Base-by-base conservation (phyloP, 2,888 invertebrate species). In the Drosophila sordidapex region DNA sequence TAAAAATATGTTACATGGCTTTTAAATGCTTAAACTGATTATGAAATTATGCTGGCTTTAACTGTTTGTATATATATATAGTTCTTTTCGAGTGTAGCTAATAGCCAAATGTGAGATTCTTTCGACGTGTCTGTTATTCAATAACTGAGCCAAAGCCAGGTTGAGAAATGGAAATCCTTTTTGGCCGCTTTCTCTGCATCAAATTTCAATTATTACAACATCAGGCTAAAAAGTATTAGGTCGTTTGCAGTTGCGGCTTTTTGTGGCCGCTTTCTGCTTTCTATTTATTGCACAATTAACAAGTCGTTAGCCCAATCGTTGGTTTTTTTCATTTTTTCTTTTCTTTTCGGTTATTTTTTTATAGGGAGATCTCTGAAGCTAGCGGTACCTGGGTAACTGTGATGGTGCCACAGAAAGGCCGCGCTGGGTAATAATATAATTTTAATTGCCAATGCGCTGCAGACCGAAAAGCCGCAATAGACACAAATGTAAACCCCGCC, bases 201-300 rank as follows among this genome's bases (percentile, higher is more conserved):
- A 78, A 80, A 82, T 83, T 85, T 83, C 85, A 86, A 88, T 86
- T 88, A 89, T 86, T 89, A 86, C 90, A 81, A 81, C 90, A 89
- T 82, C 73, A 61, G 59, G 65, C 56, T 25, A 27, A 46, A 36
- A 65, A 54, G 61, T 52, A 38, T 66, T 71, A 46, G 53, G 60
- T 53, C 51, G 57, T 21, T 21, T 57, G 57, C 43, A 57, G 40
- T 57, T 40, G 31, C 27, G 53, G 29, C 35, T 52, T 21, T 56
- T 46, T 21, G 49, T 72, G 65, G 56, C 62, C 48, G 75, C 80
- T 80, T 72, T 74, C 81, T 61, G 85, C 90, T 86, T 86, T 86
- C 86, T 86, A 89, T 88, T 88, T 81, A 86, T 89, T 89, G 81
- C 90, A 88, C 90, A 89, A 86, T 86, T 86, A 86, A 86, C 86